Base-by-base conservation (phyloP, 2,888 invertebrate species). In the Hypercompe scribonia region DNA sequence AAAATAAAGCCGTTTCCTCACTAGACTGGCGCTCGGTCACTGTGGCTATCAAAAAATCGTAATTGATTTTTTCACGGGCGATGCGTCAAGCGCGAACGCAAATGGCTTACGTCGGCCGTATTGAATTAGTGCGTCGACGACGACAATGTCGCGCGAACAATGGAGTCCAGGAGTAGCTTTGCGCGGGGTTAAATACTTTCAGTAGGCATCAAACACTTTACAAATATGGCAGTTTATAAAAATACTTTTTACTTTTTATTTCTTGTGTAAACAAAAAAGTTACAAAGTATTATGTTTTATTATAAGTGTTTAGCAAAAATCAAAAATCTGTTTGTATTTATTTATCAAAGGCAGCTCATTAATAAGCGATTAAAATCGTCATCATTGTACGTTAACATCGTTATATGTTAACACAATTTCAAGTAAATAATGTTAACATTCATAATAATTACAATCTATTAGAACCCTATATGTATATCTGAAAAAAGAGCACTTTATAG, bases 31-130 rank as follows among this genome's bases (percentile, higher is more conserved):
- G 24, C 33, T 33, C 88, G 88, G 88, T 88, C 88, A 90, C 86
- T 84, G 88, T 81, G 82, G 90, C 91, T 93, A 95, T 95, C 92
- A 94, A 95, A 95, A 94, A 95, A 93, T 92, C 84, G 88, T 94
- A 95, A 95, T 95, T 95, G 94, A 94, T 95, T 95, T 95, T 95
- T 95, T 94, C 94, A 93, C 94, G 93, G 92, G 90, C 92, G 91
- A 93, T 93, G 93, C 94, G 95, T 95, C 94, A 94, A 94, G 93
- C 93, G 94, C 90, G 90, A 92, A 91, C 93, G 90, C 92, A 95
- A 95, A 95, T 95, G 95, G 95, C 95, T 94, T 93, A 94, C 94
- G 94, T 94, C 92, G 92, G 90, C 93, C 91, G 90, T 95, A 95
- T 95, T 95, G 95, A 94, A 95, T 95, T 95, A 95, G 95, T 94